These are phyloP conservation scores for Arbacia lixula DNA, from an alignment of 53 echinoderm and acorn worm genomes.

Conservation along the genomic window DNA sequence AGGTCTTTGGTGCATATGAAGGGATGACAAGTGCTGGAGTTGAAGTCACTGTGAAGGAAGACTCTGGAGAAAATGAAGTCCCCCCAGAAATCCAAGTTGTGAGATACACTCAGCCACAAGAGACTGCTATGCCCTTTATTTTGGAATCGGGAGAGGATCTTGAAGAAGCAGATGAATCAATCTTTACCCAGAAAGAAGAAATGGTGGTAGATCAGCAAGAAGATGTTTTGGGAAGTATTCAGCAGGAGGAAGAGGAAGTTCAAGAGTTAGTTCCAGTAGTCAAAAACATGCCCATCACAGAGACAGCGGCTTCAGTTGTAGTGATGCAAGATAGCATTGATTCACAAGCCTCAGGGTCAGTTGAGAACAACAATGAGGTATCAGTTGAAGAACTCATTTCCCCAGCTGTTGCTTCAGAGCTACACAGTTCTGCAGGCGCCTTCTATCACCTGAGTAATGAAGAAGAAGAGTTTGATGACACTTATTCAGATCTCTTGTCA, in stretches of 20 bases:
- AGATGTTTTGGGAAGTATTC: background rate
- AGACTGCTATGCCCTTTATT: constrained; percentile 51
- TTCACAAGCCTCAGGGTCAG: background rate
- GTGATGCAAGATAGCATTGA: constrained; percentile 5
- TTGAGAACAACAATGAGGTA: background rate
- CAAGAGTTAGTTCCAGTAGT: constrained; percentile 29
- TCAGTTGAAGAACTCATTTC: constrained; percentile 10
- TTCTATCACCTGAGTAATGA: constrained; percentile 22
- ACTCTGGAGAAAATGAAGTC: background rate
- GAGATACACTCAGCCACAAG: constrained; percentile 27
- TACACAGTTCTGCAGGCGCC: background rate
- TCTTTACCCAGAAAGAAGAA: background rate
- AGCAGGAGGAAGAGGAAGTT: background rate
- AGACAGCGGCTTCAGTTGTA: constrained; percentile 15
- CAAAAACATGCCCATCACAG: constrained; percentile 31
- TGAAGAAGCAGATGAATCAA: constrained; percentile 20
- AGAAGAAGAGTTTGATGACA: constrained; percentile 55
- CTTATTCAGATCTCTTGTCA: constrained; percentile 35
- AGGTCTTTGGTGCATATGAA: too few species aligned
- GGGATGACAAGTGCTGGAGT: background rate
- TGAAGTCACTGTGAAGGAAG: background rate
- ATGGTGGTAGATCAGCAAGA: background rate
- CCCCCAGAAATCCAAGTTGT: constrained; percentile 32
- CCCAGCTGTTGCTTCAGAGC: background rate
- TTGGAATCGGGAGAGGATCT: constrained; percentile 54